Conservation (phyloP, 2,888 invertebrate species). For the Rambutsinella grinnellia region DNA sequence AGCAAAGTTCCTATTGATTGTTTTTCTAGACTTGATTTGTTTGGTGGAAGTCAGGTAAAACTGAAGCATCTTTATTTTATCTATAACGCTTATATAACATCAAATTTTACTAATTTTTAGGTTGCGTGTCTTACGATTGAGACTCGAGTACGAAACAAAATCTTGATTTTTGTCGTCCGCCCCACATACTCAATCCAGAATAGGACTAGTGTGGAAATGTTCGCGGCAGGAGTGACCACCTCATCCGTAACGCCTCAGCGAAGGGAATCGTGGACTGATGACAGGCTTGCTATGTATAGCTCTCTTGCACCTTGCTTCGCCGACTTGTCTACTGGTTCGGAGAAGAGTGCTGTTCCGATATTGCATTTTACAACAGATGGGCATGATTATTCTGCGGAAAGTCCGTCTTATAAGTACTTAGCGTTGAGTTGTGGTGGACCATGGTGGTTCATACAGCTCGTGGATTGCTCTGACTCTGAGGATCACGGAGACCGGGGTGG, state of each 20-base stretch:
- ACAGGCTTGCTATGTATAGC: conserved; percentile 14
- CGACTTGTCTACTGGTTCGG: no score
- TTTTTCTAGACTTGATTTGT: conserved; percentile 60
- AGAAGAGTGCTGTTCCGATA: conserved; percentile 32
- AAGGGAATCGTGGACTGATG: conserved; percentile 41
- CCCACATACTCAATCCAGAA: conserved; percentile 66
- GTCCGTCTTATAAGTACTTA: conserved; percentile 58
- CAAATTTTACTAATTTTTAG: conserved; percentile 22
- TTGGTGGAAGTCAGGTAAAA: conserved; percentile 40
- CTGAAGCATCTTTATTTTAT: conserved; percentile 7
- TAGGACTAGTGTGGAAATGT: conserved; percentile 43
- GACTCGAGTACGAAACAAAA: conserved; percentile 62
- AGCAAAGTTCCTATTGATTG: conserved; percentile 60
- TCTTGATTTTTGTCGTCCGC: conserved; percentile 64
- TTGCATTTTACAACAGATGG: conserved; percentile 41
- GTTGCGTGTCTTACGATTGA: conserved; percentile 62
- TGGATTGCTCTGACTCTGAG: conserved; percentile 58
- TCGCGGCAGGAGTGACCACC: conserved; percentile 54
- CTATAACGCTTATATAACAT: conserved; percentile 10
- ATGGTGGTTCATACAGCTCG: conserved; percentile 65
- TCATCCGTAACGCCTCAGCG: conserved; percentile 32
- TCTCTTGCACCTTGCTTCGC: not conserved
- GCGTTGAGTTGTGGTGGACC: conserved; percentile 61
- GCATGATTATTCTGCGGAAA: conserved; percentile 35
- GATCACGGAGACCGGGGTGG: conserved; percentile 49